Percentiles rank a stretch among this genome's conserved stretches.
These are phyloP conservation scores for Ficedula albicollis DNA, from an alignment of 2,797 vertebrate species.

Conservation along the genomic window DNA sequence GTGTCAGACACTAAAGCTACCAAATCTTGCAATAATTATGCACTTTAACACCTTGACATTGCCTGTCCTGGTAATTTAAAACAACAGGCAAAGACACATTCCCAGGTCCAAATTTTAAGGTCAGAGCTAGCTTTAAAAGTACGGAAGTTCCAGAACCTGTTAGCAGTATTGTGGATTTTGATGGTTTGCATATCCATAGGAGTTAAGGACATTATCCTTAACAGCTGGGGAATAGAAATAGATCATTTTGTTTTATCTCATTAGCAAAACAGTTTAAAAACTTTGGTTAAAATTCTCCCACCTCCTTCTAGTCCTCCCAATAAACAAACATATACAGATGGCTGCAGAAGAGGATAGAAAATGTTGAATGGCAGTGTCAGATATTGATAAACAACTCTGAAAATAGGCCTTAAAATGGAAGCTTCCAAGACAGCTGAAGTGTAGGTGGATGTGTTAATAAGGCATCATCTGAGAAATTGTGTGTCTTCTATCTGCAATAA, in stretches of 20 bases:
- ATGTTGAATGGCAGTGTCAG: background rate
- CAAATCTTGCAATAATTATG: background rate
- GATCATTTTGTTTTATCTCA: background rate
- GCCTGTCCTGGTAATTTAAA: background rate
- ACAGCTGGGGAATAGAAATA: background rate
- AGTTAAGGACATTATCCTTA: background rate
- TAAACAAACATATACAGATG: background rate
- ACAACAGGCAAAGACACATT: background rate
- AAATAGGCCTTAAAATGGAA: background rate
- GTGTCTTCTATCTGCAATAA: background rate
- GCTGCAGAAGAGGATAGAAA: background rate
- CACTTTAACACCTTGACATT: background rate
- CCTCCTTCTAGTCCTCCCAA: background rate
- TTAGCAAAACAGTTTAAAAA: background rate
- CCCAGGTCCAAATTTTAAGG: background rate
- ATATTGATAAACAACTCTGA: background rate
- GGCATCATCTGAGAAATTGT: background rate
- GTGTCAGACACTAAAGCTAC: background rate
- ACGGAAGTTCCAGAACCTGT: background rate
- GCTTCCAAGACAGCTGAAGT: background rate
- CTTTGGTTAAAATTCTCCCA: background rate
- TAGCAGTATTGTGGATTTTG: background rate
- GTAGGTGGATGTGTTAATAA: background rate
- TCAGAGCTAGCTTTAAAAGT: background rate
- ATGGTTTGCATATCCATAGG: background rate